Percentiles rank a stretch among this genome's conserved stretches.
Evolutionary conservation across 1,140 invertebrate species (phyloP).

Genomic region (Drosophila tani): DNA sequence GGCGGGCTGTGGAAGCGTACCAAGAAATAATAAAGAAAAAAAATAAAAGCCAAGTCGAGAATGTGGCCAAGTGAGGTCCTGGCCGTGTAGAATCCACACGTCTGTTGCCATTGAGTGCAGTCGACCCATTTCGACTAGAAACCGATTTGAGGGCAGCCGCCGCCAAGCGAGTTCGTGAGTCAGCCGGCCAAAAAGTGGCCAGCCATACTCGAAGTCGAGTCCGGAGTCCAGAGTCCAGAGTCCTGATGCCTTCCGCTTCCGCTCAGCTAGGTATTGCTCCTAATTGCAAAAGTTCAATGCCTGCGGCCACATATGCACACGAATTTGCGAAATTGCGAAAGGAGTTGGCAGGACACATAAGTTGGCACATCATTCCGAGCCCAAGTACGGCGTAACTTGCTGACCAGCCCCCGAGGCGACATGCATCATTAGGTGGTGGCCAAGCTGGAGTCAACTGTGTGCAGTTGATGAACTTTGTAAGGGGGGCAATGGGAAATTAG

Average conservation of each 20-base stretch:
- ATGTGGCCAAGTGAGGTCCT: constrained; percentile 6
- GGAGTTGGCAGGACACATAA: constrained; percentile 13
- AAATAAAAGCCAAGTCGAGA: constrained; percentile 12
- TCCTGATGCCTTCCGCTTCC: constrained; percentile 58
- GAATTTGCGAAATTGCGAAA: constrained; percentile 24
- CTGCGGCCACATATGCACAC: constrained; percentile 47
- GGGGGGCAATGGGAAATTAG: constrained; percentile 4
- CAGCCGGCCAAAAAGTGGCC: constrained; percentile 46
- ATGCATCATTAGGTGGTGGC: constrained; percentile 51
- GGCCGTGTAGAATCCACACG: constrained; percentile 44
- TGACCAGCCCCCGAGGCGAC: constrained; percentile 41
- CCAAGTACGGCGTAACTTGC: constrained; percentile 39
- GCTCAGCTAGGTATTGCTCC: constrained; percentile 66
- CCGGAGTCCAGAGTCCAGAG: neutral
- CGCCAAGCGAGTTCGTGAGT: constrained; percentile 16
- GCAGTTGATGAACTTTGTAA: constrained; percentile 37
- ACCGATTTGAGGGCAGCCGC: constrained; percentile 50
- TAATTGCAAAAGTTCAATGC: constrained; percentile 78
- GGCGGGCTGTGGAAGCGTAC: constrained; percentile 49
- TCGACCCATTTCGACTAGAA: constrained; percentile 63
- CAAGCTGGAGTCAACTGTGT: constrained; percentile 32
- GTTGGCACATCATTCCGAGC: constrained; percentile 53
- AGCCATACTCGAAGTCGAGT: constrained; percentile 3
- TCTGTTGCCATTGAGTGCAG: constrained; percentile 67
- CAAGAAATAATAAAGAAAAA: constrained; percentile 21